Evolutionary conservation across 2,888 invertebrate species (phyloP).

Genomic region (Chloromyia formosa): DNA sequence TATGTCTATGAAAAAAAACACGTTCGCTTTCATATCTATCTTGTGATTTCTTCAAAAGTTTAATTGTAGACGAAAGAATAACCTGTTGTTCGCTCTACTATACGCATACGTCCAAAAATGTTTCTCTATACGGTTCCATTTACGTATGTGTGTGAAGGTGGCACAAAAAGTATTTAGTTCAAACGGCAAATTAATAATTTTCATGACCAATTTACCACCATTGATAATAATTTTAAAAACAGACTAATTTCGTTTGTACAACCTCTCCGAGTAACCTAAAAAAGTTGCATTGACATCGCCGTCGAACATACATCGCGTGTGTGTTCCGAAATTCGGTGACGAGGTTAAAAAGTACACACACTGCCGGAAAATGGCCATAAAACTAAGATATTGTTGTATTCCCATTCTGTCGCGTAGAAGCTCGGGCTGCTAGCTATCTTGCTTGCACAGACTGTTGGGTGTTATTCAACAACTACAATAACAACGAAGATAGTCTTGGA

Average conservation of each 20-base stretch:
- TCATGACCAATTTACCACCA: conserved; percentile 32
- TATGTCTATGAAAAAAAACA: not conserved
- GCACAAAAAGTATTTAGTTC: conserved; percentile 12
- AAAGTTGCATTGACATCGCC: conserved; percentile 38
- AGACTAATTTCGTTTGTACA: conserved; percentile 16
- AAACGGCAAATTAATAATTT: conserved; percentile 14
- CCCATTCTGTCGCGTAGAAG: not conserved
- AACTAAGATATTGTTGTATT: conserved; percentile 1
- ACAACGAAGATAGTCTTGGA: conserved; percentile 20
- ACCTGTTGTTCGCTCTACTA: not conserved
- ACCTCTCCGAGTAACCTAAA: conserved; percentile 19
- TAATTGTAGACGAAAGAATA: not conserved
- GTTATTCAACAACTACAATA: conserved; percentile 3
- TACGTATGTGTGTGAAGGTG: not conserved
- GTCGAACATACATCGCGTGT: not conserved
- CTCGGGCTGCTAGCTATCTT: not conserved
- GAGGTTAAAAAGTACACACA: conserved; percentile 16
- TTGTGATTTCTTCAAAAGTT: not conserved
- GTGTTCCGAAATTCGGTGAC: conserved; percentile 28
- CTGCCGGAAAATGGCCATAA: conserved; percentile 27
- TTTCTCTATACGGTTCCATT: too few relatives aligned
- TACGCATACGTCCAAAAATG: too few relatives aligned
- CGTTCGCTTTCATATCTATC: not conserved
- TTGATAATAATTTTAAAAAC: conserved; percentile 13
- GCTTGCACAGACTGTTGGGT: conserved; percentile 1